A percentile compares a stretch with the other conserved stretches of the same genome.
Evolutionary conservation across 53 echinoderm and acorn worm genomes (phyloP).

Genomic region (Crossaster papposus): DNA sequence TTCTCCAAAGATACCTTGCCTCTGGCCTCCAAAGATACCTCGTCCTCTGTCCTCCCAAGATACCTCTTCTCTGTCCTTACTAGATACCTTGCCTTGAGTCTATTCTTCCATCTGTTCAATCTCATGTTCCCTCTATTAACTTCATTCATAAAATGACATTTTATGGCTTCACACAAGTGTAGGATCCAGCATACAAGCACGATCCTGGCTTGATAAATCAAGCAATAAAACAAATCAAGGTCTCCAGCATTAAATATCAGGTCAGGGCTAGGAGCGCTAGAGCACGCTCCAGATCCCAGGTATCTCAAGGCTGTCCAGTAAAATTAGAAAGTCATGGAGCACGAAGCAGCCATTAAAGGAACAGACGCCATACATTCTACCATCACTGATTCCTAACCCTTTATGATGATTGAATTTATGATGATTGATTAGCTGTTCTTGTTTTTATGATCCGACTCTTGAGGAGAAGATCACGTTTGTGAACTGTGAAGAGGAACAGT

Average conservation of each 20-base stretch:
- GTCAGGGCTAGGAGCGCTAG: slow-evolving; percentile 28
- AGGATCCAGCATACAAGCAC: background rate
- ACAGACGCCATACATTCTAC: background rate
- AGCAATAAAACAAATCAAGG: slow-evolving; percentile 30
- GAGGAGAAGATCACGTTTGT: background rate
- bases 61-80: background rate
- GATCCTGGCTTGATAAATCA: slow-evolving; percentile 18
- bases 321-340: slow-evolving; percentile 3
- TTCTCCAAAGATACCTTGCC: too few species aligned
- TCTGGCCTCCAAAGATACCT: too few species aligned
- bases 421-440: background rate
- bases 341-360: slow-evolving; percentile 5
- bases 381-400: background rate
- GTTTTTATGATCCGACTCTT: background rate
- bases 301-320: slow-evolving; percentile 39
- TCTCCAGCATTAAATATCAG: background rate
- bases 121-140: slow-evolving; percentile 3
- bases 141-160: background rate
- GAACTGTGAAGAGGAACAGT: background rate
- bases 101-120: background rate
- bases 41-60: background rate
- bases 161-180: background rate
- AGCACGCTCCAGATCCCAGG: slow-evolving; percentile 10
- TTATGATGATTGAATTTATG: too few species aligned
- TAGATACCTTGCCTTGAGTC: background rate